phyloP scores from a whole-genome alignment of 2,797 vertebrate genomes.

The Chelmon rostratus region DNA sequence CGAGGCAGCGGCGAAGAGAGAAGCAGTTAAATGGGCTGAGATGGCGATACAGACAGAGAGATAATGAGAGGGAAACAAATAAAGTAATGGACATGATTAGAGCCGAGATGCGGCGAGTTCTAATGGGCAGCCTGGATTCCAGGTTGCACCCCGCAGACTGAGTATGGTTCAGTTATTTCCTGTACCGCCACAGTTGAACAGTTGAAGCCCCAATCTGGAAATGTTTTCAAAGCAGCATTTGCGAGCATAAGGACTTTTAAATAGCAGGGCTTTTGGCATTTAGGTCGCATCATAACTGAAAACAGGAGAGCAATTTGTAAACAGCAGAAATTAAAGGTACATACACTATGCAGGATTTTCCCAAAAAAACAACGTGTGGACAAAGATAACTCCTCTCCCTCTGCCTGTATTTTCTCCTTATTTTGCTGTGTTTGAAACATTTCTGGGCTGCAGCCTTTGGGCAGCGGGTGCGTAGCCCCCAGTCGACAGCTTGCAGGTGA shows the following conservation, averaged over 20 bases:
- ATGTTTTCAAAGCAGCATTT: conserved; percentile 49
- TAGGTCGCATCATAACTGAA: conserved; percentile 8
- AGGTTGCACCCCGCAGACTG: conserved; percentile 73
- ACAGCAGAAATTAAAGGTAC: conserved; percentile 13
- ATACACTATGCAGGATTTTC: too few species aligned
- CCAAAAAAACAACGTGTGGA: too few species aligned
- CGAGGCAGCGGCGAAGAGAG: conserved; percentile 48
- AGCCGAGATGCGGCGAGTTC: conserved; percentile 69
- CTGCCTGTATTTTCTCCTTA: too few species aligned
- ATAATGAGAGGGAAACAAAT: conserved; percentile 74
- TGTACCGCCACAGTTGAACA: conserved; percentile 56
- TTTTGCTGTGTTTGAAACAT: too few species aligned
- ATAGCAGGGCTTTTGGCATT: conserved; percentile 21
- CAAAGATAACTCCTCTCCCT: too few species aligned
- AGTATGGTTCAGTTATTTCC: conserved; percentile 71
- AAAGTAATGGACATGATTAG: conserved; percentile 72
- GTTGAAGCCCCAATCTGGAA: conserved; percentile 81
- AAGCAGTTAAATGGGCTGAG: conserved; percentile 65
- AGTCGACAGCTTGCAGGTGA: too few species aligned
- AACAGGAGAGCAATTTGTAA: conserved; percentile 43
- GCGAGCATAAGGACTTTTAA: conserved; percentile 35
- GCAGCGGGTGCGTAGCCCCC: too few species aligned
- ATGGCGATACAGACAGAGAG: conserved; percentile 67
- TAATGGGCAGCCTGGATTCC: conserved; percentile 80
- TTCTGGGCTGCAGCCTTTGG: too few species aligned